phyloP scores from a whole-genome alignment of 2,113 vertebrate species.

The Pongo abelii region DNA sequence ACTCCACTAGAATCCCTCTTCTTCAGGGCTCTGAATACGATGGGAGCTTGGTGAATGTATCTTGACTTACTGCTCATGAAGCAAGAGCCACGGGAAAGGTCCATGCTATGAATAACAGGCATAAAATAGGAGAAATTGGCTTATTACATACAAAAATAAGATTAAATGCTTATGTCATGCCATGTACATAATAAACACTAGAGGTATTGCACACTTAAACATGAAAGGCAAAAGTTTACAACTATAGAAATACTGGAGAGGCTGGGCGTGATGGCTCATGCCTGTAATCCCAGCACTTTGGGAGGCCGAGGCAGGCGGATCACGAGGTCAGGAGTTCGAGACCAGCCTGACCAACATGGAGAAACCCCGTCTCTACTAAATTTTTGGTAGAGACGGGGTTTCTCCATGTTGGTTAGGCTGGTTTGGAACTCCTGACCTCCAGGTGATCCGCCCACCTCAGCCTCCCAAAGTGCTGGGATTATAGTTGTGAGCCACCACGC shows the following conservation, averaged over 20 bases:
- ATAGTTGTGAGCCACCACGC: too few species aligned
- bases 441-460: too few species aligned
- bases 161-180: constrained; percentile 24
- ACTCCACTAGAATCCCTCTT: not conserved
- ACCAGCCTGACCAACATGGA: too few species aligned
- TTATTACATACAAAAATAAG: constrained; percentile 30
- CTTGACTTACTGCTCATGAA: constrained; percentile 27
- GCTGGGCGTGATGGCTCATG: too few species aligned
- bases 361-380: too few species aligned
- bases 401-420: too few species aligned
- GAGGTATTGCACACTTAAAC: constrained; percentile 12
- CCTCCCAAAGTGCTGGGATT: too few species aligned
- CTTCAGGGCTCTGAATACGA: not conserved
- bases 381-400: too few species aligned
- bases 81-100: not conserved
- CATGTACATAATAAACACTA: constrained; percentile 15
- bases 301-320: too few species aligned
- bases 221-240: constrained; percentile 30
- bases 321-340: too few species aligned
- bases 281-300: too few species aligned
- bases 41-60: not conserved
- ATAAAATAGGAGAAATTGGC: not conserved
- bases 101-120: not conserved
- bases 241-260: not conserved
- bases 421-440: too few species aligned